Percentiles rank a stretch among this genome's conserved stretches.
phyloP scores from a whole-genome alignment of 2,888 invertebrate species.

The Synergus laeviventris region DNA sequence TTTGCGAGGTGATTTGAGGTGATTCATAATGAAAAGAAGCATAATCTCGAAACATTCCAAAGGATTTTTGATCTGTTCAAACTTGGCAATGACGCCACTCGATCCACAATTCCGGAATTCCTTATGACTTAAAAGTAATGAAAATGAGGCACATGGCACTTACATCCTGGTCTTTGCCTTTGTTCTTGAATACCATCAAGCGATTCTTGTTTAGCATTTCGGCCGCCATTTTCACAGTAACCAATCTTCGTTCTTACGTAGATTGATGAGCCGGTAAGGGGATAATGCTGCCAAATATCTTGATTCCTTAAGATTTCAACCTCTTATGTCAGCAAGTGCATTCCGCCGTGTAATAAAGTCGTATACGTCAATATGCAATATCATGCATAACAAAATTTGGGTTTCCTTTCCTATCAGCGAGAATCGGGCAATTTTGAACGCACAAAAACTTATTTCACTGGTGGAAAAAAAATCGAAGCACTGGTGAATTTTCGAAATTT shows the following conservation, averaged over 20 bases:
- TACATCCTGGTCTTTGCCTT: conserved; percentile 99
- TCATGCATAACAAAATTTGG: conserved; percentile 42
- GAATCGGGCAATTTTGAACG: conserved; percentile 17
- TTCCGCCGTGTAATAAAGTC: conserved; percentile 60
- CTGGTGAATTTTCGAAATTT: neutral
- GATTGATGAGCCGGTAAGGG: conserved; percentile 68
- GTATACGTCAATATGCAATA: conserved; percentile 43
- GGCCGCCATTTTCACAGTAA: conserved; percentile 84
- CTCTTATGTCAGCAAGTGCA: conserved; percentile 65
- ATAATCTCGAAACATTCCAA: neutral
- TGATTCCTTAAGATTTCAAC: conserved; percentile 47
- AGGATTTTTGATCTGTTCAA: conserved; percentile 46
- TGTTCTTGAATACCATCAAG: conserved; percentile 97
- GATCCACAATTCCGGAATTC: conserved; percentile 46
- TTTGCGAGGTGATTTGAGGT: conserved; percentile 43
- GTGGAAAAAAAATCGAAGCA: neutral
- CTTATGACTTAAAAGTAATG: conserved; percentile 45
- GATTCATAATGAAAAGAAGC: conserved; percentile 41
- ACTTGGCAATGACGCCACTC: conserved; percentile 41
- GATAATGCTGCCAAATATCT: conserved; percentile 49
- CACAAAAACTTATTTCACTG: conserved; percentile 22
- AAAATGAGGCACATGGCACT: conserved; percentile 76
- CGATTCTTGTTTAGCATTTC: conserved; percentile 88
- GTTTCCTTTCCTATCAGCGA: neutral
- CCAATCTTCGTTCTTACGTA: conserved; percentile 59